Evolutionary conservation across 2,888 invertebrate species (phyloP).

Genomic region (Prosapia bicincta): DNA sequence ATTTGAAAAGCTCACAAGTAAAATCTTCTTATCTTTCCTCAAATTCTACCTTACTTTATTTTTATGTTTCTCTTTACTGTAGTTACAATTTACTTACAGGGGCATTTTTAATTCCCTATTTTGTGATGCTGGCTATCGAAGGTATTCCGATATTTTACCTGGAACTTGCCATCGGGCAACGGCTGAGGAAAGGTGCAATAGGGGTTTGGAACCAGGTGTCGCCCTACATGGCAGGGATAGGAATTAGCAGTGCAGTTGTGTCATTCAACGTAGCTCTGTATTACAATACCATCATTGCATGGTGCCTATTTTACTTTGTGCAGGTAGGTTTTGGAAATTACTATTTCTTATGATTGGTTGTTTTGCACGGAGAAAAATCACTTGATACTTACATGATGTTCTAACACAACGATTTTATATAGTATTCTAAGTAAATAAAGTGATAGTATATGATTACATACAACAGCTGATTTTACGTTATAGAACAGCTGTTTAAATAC

Average conservation of each 20-base stretch:
- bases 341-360: too few relatives aligned
- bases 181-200: slow-evolving; percentile 88
- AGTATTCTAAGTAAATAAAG: too few relatives aligned
- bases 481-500: too few relatives aligned
- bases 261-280: slow-evolving; percentile 95
- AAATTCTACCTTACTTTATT: slow-evolving; percentile 1
- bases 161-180: slow-evolving; percentile 92
- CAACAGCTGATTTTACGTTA: too few relatives aligned
- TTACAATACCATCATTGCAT: slow-evolving; percentile 97
- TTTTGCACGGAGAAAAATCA: too few relatives aligned
- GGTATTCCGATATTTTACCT: slow-evolving; percentile 96
- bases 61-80: slow-evolving; percentile 1
- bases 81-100: slow-evolving; percentile 48
- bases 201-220: slow-evolving; percentile 95
- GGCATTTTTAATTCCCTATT: slow-evolving; percentile 95
- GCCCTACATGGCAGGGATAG: slow-evolving; percentile 83
- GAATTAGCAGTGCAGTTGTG: slow-evolving; percentile 92
- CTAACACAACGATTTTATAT: too few relatives aligned
- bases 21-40: too few relatives aligned
- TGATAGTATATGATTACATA: too few relatives aligned
- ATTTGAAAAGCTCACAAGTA: too few relatives aligned
- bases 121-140: slow-evolving; percentile 90
- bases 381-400: too few relatives aligned
- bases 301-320: slow-evolving; percentile 94
- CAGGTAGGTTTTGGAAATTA: too few relatives aligned